phyloP scores from a whole-genome alignment of 2,888 invertebrate species.

The Pollenia labialis region DNA sequence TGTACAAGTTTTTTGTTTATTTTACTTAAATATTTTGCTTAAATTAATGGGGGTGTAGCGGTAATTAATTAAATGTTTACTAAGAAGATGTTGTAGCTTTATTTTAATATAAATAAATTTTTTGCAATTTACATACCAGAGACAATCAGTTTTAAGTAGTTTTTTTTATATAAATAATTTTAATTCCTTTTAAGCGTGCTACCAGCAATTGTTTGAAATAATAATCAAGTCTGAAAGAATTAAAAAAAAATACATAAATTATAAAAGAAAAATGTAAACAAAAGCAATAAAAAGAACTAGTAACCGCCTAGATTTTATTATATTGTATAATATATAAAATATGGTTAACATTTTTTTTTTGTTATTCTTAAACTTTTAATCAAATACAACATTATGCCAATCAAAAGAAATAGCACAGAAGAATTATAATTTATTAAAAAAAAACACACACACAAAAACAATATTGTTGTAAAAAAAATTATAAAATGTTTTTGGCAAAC shows the following conservation, averaged over 20 bases:
- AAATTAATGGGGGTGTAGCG: constrained; percentile 61
- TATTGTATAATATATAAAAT: constrained; percentile 44
- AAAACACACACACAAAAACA: constrained; percentile 24
- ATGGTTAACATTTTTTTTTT: constrained; percentile 36
- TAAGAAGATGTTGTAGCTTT: constrained; percentile 39
- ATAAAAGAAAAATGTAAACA: constrained; percentile 27
- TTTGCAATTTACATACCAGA: constrained; percentile 57
- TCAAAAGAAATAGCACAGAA: constrained; percentile 59
- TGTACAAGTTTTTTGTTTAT: constrained; percentile 22
- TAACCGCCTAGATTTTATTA: constrained; percentile 48
- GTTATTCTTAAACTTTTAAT: constrained; percentile 11
- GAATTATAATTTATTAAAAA: constrained; percentile 41
- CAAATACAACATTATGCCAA: constrained; percentile 53
- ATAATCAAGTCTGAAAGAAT: background rate
- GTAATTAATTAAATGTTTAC: constrained; percentile 54
- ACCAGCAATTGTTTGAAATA: constrained; percentile 39
- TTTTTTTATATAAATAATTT: constrained; percentile 26
- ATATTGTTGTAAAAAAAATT: background rate
- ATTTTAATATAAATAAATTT: constrained; percentile 58
- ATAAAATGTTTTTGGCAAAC: constrained; percentile 48
- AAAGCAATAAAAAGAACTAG: constrained; percentile 14
- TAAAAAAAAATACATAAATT: background rate
- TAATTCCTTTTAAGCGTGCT: constrained; percentile 35
- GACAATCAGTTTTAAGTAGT: constrained; percentile 43
- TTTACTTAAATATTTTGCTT: constrained; percentile 30